Evolutionary conservation across 2,888 invertebrate species (phyloP), one percentile per base, ranked within the genome.

Genomic region (Phortica magna): DNA sequence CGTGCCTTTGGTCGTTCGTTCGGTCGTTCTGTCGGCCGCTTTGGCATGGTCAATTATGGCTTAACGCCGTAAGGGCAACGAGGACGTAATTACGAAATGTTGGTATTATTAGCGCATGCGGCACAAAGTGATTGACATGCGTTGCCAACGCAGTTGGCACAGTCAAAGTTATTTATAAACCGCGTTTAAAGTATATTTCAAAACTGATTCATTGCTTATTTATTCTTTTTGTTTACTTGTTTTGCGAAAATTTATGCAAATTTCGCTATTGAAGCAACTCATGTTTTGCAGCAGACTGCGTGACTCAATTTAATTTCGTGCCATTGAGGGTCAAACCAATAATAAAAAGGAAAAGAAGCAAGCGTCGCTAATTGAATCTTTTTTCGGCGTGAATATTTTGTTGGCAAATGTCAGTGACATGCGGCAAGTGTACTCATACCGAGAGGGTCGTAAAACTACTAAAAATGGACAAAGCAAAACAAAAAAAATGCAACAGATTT

Each of bases 271-370:
- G 22, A 61, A 17, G 10, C 22, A 61, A 61, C 7, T 61, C 61
- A 61, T 61, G 31, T 31, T 61, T 61, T 48, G 48, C 48, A 48
- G 84, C 59, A 75, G 73, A 80, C 75, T 76, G 79, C 79, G 79
- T 83, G 82, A 81, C 76, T 85, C 83, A 88, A 85, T 84, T 83
- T 83, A 80, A 84, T 85, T 85, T 85, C 78, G 80, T 79, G 76
- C 83, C 82, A 67, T 67, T 67, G 42, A 39, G 67, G 41, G 71
- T 17, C 19, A 59, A 17, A 59, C 17, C 14, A 59, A 59, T 10
- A 59, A 67, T 6, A 67, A 39, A 61, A 61, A 61, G 17, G 14
- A 43, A 39, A 19, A 17, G 42, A 48, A n/a, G 39, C 72, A 55
- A 19, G 70, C 64, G 12, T 19, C 6, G 59, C 75, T 87, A 87